A percentile compares a stretch with the other conserved stretches of the same genome.
phyloP scores from a whole-genome alignment of 2,888 invertebrate species.

The Ectemnius lituratus region DNA sequence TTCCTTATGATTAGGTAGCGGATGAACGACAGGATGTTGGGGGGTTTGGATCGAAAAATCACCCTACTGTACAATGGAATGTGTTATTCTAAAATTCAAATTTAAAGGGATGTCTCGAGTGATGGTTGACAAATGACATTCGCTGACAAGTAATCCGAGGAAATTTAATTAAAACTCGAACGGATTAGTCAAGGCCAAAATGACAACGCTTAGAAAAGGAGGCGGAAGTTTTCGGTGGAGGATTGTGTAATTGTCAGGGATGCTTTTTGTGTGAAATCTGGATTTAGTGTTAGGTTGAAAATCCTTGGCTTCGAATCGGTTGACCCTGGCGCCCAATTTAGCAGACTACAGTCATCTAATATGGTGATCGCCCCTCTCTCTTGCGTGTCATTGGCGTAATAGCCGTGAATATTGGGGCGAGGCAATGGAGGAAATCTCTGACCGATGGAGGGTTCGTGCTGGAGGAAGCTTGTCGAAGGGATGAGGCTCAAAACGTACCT shows the following conservation, averaged over 20 bases:
- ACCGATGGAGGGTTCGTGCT: neutral
- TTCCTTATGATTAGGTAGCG: too few species aligned
- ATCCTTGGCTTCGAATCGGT: constrained; percentile 71
- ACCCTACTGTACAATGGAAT: neutral
- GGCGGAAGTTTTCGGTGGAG: constrained; percentile 6
- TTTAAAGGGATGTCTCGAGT: constrained; percentile 15
- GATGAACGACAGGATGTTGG: too few species aligned
- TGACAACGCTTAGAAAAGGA: constrained; percentile 20
- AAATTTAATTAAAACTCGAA: constrained; percentile 43
- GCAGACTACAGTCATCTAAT: constrained; percentile 73
- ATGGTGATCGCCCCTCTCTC: constrained; percentile 67
- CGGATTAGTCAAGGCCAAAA: constrained; percentile 23
- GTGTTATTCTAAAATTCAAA: constrained; percentile 5
- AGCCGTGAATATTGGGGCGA: neutral
- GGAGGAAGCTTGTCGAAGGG: neutral
- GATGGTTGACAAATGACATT: constrained; percentile 35
- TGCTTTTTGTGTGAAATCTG: constrained; percentile 26
- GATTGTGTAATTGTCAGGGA: constrained; percentile 55
- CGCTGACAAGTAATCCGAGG: constrained; percentile 35
- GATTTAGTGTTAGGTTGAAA: constrained; percentile 33
- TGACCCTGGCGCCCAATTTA: constrained; percentile 77
- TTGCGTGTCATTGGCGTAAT: constrained; percentile 31
- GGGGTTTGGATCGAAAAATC: too few species aligned
- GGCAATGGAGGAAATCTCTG: constrained; percentile 3
- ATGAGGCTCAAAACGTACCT: constrained; percentile 80